Percentiles rank a stretch among this genome's conserved stretches.
Conservation (phyloP, 1,140 invertebrate genomes). For the roundworm (Caenorhabditis elegans) region DNA sequence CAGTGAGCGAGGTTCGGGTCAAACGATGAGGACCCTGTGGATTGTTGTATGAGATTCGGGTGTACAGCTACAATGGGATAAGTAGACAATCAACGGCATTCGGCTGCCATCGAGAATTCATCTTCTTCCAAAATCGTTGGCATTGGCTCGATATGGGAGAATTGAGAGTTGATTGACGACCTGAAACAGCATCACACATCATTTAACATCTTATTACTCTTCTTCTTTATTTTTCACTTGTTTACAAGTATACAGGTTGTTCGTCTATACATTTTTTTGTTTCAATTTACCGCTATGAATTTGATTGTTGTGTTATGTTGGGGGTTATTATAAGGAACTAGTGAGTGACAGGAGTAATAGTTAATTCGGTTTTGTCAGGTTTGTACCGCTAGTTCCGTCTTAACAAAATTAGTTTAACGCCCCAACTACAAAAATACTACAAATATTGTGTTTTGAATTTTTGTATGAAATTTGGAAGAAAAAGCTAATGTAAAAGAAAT, state of each 20-base stretch:
- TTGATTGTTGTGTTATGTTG: background rate
- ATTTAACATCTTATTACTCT: background rate
- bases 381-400: background rate
- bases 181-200: slow-evolving; percentile 6
- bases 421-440: too few relatives aligned
- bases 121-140: slow-evolving; percentile 38
- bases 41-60: background rate
- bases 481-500: too few relatives aligned
- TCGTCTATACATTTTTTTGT: background rate
- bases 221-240: background rate
- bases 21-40: slow-evolving; percentile 18
- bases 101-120: slow-evolving; percentile 21
- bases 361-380: background rate
- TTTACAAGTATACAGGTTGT: slow-evolving; percentile 13
- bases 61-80: background rate
- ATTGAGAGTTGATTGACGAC: slow-evolving; percentile 32
- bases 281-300: background rate
- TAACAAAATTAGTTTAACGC: background rate
- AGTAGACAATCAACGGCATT: background rate
- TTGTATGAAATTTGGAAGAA: too few relatives aligned
- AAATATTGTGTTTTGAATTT: background rate
- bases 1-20: background rate
- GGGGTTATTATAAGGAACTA: background rate
- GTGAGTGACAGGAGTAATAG: background rate
- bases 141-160: slow-evolving; percentile 39